phyloP scores from a whole-genome alignment of 2,888 invertebrate genomes.

The Esperia sulphurella region DNA sequence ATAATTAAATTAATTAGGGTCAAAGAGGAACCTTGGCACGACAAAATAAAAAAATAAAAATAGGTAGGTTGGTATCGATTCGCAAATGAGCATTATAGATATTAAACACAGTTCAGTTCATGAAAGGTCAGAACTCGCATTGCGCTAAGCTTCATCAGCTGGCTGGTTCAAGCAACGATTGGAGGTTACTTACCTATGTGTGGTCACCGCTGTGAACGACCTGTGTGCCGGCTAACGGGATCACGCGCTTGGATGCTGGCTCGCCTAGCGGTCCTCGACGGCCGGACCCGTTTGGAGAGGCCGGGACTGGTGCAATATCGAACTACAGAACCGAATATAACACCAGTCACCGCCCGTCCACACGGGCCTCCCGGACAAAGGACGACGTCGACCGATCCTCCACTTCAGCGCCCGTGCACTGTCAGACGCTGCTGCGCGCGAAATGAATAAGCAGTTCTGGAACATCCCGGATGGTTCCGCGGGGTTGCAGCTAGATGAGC shows the following conservation, averaged over 20 bases:
- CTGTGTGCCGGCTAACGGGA: conserved; percentile 72
- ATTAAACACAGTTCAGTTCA: no score
- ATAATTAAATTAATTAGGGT: no score
- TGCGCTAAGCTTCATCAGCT: no score
- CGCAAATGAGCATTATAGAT: no score
- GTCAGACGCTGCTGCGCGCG: no score
- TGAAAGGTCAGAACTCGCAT: no score
- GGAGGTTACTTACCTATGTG: conserved; percentile 36
- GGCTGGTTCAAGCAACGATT: not conserved
- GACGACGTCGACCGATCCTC: conserved; percentile 52
- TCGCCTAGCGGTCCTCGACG: conserved; percentile 63
- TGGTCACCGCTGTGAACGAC: conserved; percentile 75
- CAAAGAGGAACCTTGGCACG: no score
- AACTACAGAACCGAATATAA: conserved; percentile 70
- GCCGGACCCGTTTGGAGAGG: conserved; percentile 76
- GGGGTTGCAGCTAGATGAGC: not conserved
- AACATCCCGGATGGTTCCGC: no score
- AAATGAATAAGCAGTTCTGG: no score
- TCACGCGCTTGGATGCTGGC: conserved; percentile 73
- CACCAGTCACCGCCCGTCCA: conserved; percentile 76
- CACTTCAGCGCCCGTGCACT: conserved; percentile 53
- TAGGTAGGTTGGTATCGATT: no score
- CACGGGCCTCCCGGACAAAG: conserved; percentile 71
- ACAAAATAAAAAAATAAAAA: no score
- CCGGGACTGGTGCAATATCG: conserved; percentile 81